phyloP scores from a whole-genome alignment of 1,140 invertebrate genomes.

The Tachypleus tridentatus region DNA sequence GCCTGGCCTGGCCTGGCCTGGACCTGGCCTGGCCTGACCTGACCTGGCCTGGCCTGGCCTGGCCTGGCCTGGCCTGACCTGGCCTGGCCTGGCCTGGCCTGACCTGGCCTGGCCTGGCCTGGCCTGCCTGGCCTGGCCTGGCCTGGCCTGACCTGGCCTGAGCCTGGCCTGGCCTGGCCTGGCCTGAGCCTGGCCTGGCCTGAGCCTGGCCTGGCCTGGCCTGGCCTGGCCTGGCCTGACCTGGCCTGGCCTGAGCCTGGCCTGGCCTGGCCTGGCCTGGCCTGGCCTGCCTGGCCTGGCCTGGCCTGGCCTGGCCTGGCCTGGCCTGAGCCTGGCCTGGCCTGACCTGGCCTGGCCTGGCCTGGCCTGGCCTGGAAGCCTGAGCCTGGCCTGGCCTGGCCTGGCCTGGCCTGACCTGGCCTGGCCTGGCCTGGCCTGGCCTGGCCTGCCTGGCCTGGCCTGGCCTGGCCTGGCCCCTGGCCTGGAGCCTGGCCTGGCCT shows the following conservation, averaged over 20 bases:
- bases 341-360: slow-evolving; percentile 20
- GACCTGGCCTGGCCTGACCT: too few relatives aligned
- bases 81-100: slow-evolving; percentile 20
- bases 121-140: too few relatives aligned
- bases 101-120: slow-evolving; percentile 16
- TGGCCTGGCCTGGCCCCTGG: slow-evolving; percentile 21
- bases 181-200: too few relatives aligned
- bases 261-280: too few relatives aligned
- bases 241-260: slow-evolving; percentile 21
- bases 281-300: too few relatives aligned
- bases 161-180: too few relatives aligned
- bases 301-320: too few relatives aligned
- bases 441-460: too few relatives aligned
- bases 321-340: slow-evolving; percentile 21
- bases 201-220: slow-evolving; percentile 14
- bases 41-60: slow-evolving; percentile 20
- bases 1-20: too few relatives aligned
- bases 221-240: slow-evolving; percentile 16
- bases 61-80: slow-evolving; percentile 20
- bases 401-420: slow-evolving; percentile 20
- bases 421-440: slow-evolving; percentile 23
- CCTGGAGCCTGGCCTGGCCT: too few relatives aligned
- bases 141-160: slow-evolving; percentile 19
- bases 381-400: slow-evolving; percentile 10
- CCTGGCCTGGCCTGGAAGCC: slow-evolving; percentile 17